A percentile compares a stretch with the other conserved stretches of the same genome.
These are phyloP conservation scores for Blastobasis adustella DNA, from an alignment of 2,888 invertebrate genomes.

Conservation along the genomic window DNA sequence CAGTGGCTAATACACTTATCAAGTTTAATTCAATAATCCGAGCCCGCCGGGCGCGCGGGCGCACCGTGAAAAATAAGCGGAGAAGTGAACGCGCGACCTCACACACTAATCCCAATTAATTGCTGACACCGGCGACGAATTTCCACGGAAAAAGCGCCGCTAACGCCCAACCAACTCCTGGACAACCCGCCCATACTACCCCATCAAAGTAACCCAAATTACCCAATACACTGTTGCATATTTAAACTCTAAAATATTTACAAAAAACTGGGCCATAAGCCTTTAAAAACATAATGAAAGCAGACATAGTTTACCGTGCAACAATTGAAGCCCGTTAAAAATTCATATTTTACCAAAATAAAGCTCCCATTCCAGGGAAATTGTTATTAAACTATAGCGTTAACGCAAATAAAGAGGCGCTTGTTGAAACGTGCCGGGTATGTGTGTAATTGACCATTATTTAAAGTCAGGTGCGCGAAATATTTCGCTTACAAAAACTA, in stretches of 20 bases:
- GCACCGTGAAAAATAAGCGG: slow-evolving; percentile 64
- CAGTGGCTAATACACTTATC: slow-evolving; percentile 72
- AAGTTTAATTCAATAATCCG: slow-evolving; percentile 72
- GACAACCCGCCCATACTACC: no score
- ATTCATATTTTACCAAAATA: no score
- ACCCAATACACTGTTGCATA: no score
- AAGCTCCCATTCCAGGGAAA: no score
- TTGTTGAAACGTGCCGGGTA: neutral
- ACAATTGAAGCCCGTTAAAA: no score
- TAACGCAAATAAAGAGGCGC: no score
- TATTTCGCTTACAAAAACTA: slow-evolving; percentile 41
- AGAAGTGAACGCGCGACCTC: slow-evolving; percentile 55
- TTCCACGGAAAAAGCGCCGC: slow-evolving; percentile 7
- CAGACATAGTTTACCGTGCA: no score
- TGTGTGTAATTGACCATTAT: slow-evolving; percentile 8
- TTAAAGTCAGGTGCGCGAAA: slow-evolving; percentile 17
- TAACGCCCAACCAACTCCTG: neutral
- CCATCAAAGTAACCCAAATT: no score
- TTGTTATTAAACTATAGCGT: no score
- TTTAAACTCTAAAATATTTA: no score
- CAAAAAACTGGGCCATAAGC: no score
- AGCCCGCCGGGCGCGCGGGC: slow-evolving; percentile 48
- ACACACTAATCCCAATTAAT: slow-evolving; percentile 64
- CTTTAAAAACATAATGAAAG: no score
- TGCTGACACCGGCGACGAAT: slow-evolving; percentile 31